These are phyloP conservation scores for Olivierus martensii DNA, from an alignment of 1,140 invertebrate species.

Conservation along the genomic window DNA sequence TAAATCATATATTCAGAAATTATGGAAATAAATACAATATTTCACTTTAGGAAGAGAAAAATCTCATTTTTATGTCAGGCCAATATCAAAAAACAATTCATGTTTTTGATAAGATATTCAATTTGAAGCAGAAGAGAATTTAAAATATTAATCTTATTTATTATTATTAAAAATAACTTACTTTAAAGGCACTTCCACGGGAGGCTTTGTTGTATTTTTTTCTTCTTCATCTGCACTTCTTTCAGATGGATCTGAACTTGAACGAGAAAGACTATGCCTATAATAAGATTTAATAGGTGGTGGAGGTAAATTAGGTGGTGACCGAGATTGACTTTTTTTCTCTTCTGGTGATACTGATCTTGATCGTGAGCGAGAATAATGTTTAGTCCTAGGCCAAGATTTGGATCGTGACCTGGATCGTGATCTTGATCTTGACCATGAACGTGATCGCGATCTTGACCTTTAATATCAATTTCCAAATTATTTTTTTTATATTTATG, in stretches of 20 bases:
- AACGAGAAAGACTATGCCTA: slow-evolving; percentile 16
- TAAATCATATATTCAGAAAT: no score
- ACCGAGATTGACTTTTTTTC: slow-evolving; percentile 1
- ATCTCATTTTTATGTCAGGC: no score
- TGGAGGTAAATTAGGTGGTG: slow-evolving; percentile 2
- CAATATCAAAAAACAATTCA: no score
- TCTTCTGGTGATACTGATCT: not conserved
- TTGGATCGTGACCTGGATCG: slow-evolving; percentile 2
- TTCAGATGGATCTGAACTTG: slow-evolving; percentile 12
- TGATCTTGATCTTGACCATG: slow-evolving; percentile 32
- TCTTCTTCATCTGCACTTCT: slow-evolving; percentile 6
- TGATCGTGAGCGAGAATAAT: slow-evolving; percentile 12
- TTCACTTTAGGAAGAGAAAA: no score
- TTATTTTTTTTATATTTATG: not conserved
- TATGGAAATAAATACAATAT: no score
- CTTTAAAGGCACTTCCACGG: not conserved
- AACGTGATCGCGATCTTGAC: slow-evolving; percentile 28
- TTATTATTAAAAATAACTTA: not conserved
- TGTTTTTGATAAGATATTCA: no score
- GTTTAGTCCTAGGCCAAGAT: slow-evolving; percentile 2
- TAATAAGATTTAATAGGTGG: slow-evolving; percentile 19
- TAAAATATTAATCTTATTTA: no score
- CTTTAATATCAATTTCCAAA: slow-evolving; percentile 9
- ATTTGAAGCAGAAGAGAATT: no score
- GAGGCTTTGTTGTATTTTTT: not conserved